Evolutionary conservation across 2,113 vertebrate species (phyloP).

Genomic region (Rutilus rutilus): DNA sequence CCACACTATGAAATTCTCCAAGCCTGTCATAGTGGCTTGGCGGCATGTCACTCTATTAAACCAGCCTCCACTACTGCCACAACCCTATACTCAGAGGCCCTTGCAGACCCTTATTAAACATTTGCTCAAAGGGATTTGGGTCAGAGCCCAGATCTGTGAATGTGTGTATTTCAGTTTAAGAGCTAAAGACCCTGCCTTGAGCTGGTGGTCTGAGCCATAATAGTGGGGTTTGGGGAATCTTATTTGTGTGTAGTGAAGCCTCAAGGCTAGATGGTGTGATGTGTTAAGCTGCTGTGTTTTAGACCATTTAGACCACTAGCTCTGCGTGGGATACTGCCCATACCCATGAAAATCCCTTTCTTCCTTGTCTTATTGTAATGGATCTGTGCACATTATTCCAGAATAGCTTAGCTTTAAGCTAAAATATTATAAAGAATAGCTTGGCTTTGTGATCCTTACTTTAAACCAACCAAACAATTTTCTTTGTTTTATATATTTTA

Average conservation of each 20-base stretch:
- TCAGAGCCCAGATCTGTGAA: constrained; percentile 8
- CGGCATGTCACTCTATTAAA: neutral
- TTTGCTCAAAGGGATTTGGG: constrained; percentile 27
- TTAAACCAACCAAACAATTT: neutral
- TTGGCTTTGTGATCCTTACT: neutral
- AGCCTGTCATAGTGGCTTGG: neutral
- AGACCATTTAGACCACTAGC: neutral
- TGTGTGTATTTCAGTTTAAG: constrained; percentile 19
- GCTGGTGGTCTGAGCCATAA: neutral
- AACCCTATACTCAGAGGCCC: neutral
- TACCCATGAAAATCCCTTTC: neutral
- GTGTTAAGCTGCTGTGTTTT: neutral
- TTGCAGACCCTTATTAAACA: constrained; percentile 22
- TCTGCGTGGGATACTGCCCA: neutral
- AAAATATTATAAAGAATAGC: too few species aligned
- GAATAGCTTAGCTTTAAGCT: neutral
- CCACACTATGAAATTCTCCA: neutral
- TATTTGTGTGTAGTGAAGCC: constrained; percentile 18
- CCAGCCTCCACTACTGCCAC: neutral
- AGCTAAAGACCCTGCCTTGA: constrained; percentile 4
- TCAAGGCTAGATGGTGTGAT: neutral
- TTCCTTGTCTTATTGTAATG: neutral
- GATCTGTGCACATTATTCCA: neutral
- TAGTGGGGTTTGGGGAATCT: neutral
- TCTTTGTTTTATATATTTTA: neutral